A percentile compares a stretch with the other conserved stretches of the same genome.
phyloP scores from a whole-genome alignment of 2,888 invertebrate genomes.

The Kuschelorhynchus macadamiae region DNA sequence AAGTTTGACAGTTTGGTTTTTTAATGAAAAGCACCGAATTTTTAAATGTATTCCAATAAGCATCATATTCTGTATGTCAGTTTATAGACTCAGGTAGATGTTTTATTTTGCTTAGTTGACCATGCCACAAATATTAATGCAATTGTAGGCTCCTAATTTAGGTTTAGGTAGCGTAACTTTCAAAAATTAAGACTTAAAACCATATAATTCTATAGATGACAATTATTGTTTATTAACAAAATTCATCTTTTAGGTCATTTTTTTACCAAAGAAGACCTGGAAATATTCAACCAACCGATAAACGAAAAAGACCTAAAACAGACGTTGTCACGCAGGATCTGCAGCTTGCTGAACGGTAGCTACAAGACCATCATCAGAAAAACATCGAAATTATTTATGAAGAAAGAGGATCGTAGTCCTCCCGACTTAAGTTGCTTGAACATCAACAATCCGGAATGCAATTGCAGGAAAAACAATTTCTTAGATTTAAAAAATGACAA shows the following conservation, averaged over 20 bases:
- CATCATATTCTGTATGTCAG: too few species aligned
- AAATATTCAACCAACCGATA: neutral
- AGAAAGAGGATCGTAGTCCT: neutral
- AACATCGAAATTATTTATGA: neutral
- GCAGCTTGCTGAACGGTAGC: neutral
- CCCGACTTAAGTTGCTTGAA: neutral
- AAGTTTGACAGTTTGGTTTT: too few species aligned
- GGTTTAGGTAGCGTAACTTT: too few species aligned
- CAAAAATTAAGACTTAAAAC: too few species aligned
- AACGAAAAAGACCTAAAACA: neutral
- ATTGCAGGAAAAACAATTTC: neutral
- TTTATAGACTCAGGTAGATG: too few species aligned
- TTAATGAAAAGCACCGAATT: too few species aligned
- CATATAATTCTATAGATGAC: too few species aligned
- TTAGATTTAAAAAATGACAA: neutral
- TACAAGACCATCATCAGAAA: neutral
- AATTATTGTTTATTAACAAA: too few species aligned
- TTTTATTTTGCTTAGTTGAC: too few species aligned
- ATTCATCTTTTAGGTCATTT: neutral
- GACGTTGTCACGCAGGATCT: neutral
- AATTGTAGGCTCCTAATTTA: too few species aligned
- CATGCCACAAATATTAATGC: too few species aligned
- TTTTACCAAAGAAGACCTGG: neutral
- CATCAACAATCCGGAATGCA: neutral
- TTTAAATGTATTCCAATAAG: too few species aligned